Evolutionary conservation across 1,140 invertebrate species (phyloP).

Genomic region (Panulirus ornatus): DNA sequence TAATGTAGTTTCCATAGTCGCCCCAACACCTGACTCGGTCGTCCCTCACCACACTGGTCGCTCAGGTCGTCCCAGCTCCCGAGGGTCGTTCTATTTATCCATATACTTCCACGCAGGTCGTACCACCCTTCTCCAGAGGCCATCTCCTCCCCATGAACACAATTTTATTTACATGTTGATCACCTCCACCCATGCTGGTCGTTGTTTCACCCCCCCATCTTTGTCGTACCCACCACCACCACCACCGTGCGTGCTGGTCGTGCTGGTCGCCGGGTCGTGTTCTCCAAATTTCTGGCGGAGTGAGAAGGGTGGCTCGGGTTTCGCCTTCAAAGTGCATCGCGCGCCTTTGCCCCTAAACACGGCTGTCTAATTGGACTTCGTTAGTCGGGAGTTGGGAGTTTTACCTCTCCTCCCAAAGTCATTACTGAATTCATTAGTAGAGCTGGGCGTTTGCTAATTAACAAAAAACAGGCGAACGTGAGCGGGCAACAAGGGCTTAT

Average conservation of each 20-base stretch:
- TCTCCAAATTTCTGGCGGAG: conserved; percentile 25
- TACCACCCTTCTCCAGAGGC: no score
- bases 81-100: no score
- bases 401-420: conserved; percentile 71
- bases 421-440: conserved; percentile 74
- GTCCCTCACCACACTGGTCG: no score
- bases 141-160: no score
- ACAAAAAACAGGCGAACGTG: conserved; percentile 72
- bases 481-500: conserved; percentile 67
- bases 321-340: conserved; percentile 71
- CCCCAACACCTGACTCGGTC: no score
- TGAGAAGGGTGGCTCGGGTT: conserved; percentile 55
- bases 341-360: conserved; percentile 68
- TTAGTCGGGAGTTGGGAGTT: conserved; percentile 71
- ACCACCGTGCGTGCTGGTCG: background rate
- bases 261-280: background rate
- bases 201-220: no score
- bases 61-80: no score
- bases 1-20: no score
- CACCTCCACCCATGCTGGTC: no score
- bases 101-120: no score
- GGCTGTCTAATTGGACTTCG: conserved; percentile 73
- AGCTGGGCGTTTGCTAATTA: conserved; percentile 73
- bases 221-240: no score
- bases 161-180: no score